Percentiles rank a stretch among this genome's conserved stretches.
Evolutionary conservation across 1,140 invertebrate genomes (phyloP).

Genomic region (Chymomyza costata): DNA sequence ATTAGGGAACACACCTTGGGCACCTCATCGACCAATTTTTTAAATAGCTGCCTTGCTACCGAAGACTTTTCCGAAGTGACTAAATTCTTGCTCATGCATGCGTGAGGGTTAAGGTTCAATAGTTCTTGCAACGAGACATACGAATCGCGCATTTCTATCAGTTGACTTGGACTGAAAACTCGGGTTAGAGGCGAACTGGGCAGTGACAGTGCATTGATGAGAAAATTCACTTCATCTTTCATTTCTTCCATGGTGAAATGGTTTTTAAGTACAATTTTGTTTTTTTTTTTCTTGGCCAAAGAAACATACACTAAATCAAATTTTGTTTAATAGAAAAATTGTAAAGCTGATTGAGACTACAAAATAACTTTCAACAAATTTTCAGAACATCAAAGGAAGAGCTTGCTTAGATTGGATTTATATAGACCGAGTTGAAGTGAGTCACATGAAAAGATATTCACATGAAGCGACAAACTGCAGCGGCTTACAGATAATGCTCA

Average conservation of each 20-base stretch:
- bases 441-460: no score
- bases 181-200: conserved; percentile 28
- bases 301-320: no score
- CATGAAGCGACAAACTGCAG: no score
- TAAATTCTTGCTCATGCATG: not conserved
- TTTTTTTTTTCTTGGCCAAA: no score
- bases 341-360: no score
- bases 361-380: no score
- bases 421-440: no score
- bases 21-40: not conserved
- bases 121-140: conserved; percentile 35
- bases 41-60: conserved; percentile 5
- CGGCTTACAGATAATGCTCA: no score
- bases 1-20: not conserved
- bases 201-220: conserved; percentile 42
- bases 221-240: conserved; percentile 49
- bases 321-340: no score
- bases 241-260: conserved; percentile 7
- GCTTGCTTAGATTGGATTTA: no score
- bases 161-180: conserved; percentile 14
- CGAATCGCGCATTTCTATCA: conserved; percentile 42
- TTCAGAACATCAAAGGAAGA: no score
- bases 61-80: conserved; percentile 38
- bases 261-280: no score
- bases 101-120: conserved; percentile 6